Percentiles rank a stretch among this genome's conserved stretches.
phyloP scores from a whole-genome alignment of 1,140 invertebrate species.

The Diachasma alloeum region DNA sequence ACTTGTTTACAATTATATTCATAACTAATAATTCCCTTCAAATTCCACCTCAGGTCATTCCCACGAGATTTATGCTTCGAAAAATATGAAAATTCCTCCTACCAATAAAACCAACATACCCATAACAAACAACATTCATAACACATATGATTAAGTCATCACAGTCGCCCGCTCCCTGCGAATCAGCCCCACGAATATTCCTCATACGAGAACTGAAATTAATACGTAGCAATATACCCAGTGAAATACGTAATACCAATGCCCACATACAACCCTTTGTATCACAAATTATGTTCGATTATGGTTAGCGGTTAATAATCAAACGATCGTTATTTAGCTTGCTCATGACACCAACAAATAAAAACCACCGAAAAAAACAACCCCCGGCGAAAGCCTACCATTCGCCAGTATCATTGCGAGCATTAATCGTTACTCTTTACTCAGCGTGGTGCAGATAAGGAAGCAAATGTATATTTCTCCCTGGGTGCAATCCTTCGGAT shows the following conservation, averaged over 20 bases:
- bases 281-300: neutral
- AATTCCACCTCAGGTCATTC: no score
- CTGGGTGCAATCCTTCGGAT: neutral
- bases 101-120: no score
- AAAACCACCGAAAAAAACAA: neutral
- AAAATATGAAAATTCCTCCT: neutral
- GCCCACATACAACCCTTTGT: neutral
- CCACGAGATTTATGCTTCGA: no score
- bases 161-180: neutral
- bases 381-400: neutral
- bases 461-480: neutral
- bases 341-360: neutral
- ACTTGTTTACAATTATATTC: no score
- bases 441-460: neutral
- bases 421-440: neutral
- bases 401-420: neutral
- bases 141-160: neutral
- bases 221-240: neutral
- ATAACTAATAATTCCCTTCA: no score
- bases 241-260: neutral
- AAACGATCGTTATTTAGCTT: neutral
- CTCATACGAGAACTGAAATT: neutral
- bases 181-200: neutral
- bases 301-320: neutral
- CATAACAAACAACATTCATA: no score